These are phyloP conservation scores for Taenioides sp. DNA, from an alignment of 2,797 vertebrate species.

Conservation along the genomic window DNA sequence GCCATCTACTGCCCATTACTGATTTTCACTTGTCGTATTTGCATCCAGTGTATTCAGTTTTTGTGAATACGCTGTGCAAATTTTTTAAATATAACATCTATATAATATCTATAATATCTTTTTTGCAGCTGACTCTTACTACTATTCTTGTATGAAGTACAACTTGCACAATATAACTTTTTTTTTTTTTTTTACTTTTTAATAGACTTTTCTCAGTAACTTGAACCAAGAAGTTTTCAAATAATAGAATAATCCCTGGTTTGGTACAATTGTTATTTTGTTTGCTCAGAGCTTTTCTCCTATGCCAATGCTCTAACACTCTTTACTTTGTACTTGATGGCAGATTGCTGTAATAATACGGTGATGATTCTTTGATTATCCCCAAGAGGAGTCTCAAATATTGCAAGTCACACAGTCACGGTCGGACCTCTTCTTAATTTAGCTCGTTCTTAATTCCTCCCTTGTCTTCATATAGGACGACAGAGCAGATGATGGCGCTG, in stretches of 20 bases:
- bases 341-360: not conserved
- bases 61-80: no score
- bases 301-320: not conserved
- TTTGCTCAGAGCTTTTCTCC: not conserved
- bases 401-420: constrained; percentile 8
- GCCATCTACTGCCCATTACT: no score
- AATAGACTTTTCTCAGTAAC: not conserved
- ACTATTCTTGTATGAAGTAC: no score
- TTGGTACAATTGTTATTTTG: not conserved
- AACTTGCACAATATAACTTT: no score
- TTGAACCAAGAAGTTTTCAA: not conserved
- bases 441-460: constrained; percentile 3
- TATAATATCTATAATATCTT: no score
- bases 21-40: no score
- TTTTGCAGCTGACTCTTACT: no score
- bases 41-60: no score
- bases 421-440: not conserved
- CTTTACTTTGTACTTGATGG: not conserved
- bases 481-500: constrained; percentile 16
- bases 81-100: no score
- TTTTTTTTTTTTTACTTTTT: no score
- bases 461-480: constrained; percentile 20
- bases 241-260: not conserved
- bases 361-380: constrained; percentile 5
- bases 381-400: not conserved